These are phyloP conservation scores for Troides oblongomaculatus DNA, from an alignment of 2,888 invertebrate species.

Conservation along the genomic window DNA sequence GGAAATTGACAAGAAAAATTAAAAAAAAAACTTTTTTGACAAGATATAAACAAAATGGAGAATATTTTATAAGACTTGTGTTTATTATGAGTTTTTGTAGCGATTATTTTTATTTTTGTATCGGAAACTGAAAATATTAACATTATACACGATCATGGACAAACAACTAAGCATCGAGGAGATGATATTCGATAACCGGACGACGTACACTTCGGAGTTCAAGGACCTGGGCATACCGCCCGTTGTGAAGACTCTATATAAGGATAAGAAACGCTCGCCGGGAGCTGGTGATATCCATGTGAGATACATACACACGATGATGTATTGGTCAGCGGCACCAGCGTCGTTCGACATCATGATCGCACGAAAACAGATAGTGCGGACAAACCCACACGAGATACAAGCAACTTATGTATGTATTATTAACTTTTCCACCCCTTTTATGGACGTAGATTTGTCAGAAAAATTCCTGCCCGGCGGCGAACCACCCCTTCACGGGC, in stretches of 20 bases:
- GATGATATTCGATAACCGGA: slow-evolving; percentile 44
- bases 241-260: slow-evolving; percentile 35
- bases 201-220: slow-evolving; percentile 39
- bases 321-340: slow-evolving; percentile 38
- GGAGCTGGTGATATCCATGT: slow-evolving; percentile 34
- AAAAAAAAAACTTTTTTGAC: not conserved
- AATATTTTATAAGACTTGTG: not conserved
- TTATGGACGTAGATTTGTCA: too few relatives aligned
- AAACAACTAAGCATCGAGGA: slow-evolving; percentile 28
- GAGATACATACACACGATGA: slow-evolving; percentile 44
- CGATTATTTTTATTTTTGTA: slow-evolving; percentile 7
- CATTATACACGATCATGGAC: slow-evolving; percentile 2
- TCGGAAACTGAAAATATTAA: not conserved
- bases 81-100: slow-evolving; percentile 8
- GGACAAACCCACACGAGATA: slow-evolving; percentile 39
- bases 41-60: not conserved
- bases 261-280: slow-evolving; percentile 31
- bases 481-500: too few relatives aligned
- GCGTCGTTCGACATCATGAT: slow-evolving; percentile 41
- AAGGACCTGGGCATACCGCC: slow-evolving; percentile 33
- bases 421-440: not conserved
- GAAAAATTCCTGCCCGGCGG: too few relatives aligned
- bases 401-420: slow-evolving; percentile 41
- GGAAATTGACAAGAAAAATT: not conserved
- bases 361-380: slow-evolving; percentile 41